These are phyloP conservation scores for Drosophila bifasciata DNA, from an alignment of 1,140 invertebrate species.

Conservation along the genomic window DNA sequence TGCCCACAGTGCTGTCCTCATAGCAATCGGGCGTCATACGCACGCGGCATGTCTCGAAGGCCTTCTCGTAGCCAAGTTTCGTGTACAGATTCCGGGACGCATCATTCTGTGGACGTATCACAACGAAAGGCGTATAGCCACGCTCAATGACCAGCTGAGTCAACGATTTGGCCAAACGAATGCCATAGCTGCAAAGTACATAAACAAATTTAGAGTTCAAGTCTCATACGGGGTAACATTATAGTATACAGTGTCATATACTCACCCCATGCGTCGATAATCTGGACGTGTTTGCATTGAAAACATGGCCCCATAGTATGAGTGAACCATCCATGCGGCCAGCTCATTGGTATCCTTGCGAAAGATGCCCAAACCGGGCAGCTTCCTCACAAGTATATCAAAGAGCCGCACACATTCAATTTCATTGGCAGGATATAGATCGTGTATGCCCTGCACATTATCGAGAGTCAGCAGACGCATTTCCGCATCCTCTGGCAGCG, in stretches of 20 bases:
- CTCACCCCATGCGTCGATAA: slow-evolving; percentile 90
- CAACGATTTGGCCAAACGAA: slow-evolving; percentile 87
- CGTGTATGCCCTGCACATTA: slow-evolving; percentile 91
- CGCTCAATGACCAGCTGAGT: slow-evolving; percentile 89
- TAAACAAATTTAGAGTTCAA: too few species aligned
- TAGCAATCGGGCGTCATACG: slow-evolving; percentile 87
- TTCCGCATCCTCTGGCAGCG: slow-evolving; percentile 87
- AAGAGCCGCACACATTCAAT: slow-evolving; percentile 93
- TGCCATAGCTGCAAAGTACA: slow-evolving; percentile 87
- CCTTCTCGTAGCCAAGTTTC: slow-evolving; percentile 91
- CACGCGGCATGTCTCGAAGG: slow-evolving; percentile 90
- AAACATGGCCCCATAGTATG: slow-evolving; percentile 95
- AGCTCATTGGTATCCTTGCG: slow-evolving; percentile 87
- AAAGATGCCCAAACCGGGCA: slow-evolving; percentile 92
- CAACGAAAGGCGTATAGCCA: slow-evolving; percentile 92
- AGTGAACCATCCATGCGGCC: slow-evolving; percentile 94
- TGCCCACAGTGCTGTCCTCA: slow-evolving; percentile 70
- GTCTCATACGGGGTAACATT: too few species aligned
- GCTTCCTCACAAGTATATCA: slow-evolving; percentile 89
- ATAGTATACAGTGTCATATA: background rate
- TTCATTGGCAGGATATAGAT: slow-evolving; percentile 92
- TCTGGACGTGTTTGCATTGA: slow-evolving; percentile 94
- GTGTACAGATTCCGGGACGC: slow-evolving; percentile 91
- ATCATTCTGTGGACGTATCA: slow-evolving; percentile 93
- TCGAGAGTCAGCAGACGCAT: slow-evolving; percentile 89